Evolutionary conservation across 2,888 invertebrate species (phyloP), one percentile per base, ranked within the genome.

Genomic region (Acanthacorydalis orientalis): DNA sequence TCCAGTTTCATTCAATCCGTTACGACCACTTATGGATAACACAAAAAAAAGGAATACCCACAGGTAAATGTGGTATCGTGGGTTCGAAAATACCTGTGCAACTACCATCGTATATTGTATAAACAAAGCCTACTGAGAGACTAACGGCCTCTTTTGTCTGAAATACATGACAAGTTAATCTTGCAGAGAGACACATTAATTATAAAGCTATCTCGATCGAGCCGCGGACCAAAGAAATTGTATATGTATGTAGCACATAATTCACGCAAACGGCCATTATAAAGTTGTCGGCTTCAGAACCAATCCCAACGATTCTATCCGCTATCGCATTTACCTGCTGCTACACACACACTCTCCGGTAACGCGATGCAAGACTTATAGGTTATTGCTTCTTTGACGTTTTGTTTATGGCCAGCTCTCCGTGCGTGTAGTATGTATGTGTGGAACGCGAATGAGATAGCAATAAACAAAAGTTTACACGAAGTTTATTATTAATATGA

Each of bases 231-330:
- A 32, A 45, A 16, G 46, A 45, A 23, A 23, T 23, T 2, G 23
- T 23, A 23, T 23, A 23, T 47, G 45, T 44, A 41, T 23, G 16
- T 23, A 31, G 31, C 35, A 35, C 33, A 46, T 54, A 55, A 52
- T 51, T 54, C 55, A 53, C 49, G 38, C 44, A 50, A 55, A 55
- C 54, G 54, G 53, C 53, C 53, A 51, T 51, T 54, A 53, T 55
- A 55, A 54, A 55, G 53, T 54, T 55, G 55, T 55, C 51, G 49
- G 46, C 48, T 47, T 50, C 51, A 49, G 53, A 53, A 51, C 53
- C 47, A 42, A 47, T 43, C 43, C 47, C 47, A 11, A 31, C 51
- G 51, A 53, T 53, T 52, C 51, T 50, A 43, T 48, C 15, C 49
- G 44, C 42, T 43, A 31, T 31, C 43, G 43, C 43, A 23, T 43